Evolutionary conservation across 1,140 invertebrate species (phyloP).

Genomic region (Gryllus bimaculatus): DNA sequence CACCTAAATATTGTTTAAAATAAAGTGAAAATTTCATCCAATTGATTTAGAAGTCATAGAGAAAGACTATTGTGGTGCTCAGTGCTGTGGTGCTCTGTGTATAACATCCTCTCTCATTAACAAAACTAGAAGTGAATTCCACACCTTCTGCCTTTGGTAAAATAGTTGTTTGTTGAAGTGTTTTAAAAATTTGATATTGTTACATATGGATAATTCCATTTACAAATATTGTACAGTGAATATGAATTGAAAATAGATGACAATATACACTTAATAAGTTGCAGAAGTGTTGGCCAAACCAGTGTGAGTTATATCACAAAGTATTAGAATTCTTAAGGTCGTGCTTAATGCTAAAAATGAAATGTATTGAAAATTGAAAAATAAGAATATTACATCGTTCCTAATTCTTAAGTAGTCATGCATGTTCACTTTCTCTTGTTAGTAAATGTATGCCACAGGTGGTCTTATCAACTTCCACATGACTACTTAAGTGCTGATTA

Average conservation of each 20-base stretch:
- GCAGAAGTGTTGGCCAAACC: background rate
- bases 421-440: no score
- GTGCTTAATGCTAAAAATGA: no score
- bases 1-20: background rate
- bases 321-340: background rate
- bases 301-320: background rate
- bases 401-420: no score
- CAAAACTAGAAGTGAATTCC: background rate
- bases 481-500: no score
- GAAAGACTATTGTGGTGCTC: background rate
- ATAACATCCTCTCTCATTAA: background rate
- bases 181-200: background rate
- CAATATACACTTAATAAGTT: background rate
- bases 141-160: background rate
- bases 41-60: background rate
- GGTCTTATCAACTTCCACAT: no score
- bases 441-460: no score
- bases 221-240: background rate
- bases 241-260: background rate
- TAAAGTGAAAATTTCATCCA: background rate
- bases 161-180: background rate
- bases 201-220: background rate
- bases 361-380: no score
- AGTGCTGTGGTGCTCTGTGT: background rate
- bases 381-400: no score